Evolutionary conservation across 2,888 invertebrate species (phyloP).

Genomic region (Idaea dimidiata): DNA sequence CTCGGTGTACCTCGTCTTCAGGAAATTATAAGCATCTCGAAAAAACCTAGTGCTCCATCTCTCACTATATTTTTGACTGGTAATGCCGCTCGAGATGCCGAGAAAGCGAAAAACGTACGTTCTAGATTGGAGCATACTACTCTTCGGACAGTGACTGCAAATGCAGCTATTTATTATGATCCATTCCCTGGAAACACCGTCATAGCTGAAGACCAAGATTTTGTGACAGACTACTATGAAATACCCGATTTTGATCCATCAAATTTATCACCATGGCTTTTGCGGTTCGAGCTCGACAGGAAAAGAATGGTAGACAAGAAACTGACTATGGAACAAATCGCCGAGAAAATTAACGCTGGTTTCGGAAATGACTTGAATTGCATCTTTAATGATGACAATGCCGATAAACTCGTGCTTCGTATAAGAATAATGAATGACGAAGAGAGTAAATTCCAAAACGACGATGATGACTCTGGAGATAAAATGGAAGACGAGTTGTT

Average conservation of each 20-base stretch:
- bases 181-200: conserved; percentile 99
- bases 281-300: conserved; percentile 98
- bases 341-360: conserved; percentile 98
- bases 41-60: conserved; percentile 99
- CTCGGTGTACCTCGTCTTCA: conserved; percentile 99
- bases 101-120: conserved; percentile 99
- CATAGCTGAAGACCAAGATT: conserved; percentile 99
- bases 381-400: conserved; percentile 99
- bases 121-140: conserved; percentile 99
- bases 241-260: conserved; percentile 99
- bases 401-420: conserved; percentile 97
- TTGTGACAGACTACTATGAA: conserved; percentile 99
- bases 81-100: conserved; percentile 98
- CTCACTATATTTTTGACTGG: conserved; percentile 98
- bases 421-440: conserved; percentile 99
- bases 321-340: conserved; percentile 99
- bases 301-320: conserved; percentile 99
- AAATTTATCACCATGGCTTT: conserved; percentile 97
- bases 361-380: conserved; percentile 99
- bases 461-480: conserved; percentile 93
- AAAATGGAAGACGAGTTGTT: conserved; percentile 99
- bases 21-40: conserved; percentile 99
- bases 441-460: conserved; percentile 92
- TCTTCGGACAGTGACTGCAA: conserved; percentile 96
- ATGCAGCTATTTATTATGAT: conserved; percentile 99